Percentiles rank a stretch among this genome's conserved stretches.
Conservation (phyloP, 1,140 invertebrate genomes). For the Ceratosolen solmsi region DNA sequence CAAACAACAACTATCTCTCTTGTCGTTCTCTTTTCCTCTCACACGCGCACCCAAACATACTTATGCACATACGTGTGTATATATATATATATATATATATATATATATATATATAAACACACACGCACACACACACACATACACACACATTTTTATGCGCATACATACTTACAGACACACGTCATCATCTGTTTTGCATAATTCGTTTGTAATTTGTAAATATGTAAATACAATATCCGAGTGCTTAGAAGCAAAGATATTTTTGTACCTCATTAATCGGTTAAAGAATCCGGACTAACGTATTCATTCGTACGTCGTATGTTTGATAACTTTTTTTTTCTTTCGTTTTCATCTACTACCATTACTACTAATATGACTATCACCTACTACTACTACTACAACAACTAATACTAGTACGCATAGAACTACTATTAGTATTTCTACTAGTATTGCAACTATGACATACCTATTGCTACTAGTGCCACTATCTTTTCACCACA, state of each 20-base stretch:
- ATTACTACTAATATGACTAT: no score
- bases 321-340: background rate
- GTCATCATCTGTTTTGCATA: constrained; percentile 15
- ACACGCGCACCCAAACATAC: background rate
- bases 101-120: no score
- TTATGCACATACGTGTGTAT: background rate
- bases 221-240: constrained; percentile 53
- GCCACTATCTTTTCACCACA: constrained; percentile 14
- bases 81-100: no score
- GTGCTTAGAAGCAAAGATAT: constrained; percentile 49
- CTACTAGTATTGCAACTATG: no score
- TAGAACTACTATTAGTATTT: no score
- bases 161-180: background rate
- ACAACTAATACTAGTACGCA: no score
- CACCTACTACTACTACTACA: no score
- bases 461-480: no score
- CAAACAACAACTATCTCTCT: background rate
- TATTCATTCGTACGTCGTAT: constrained; percentile 5
- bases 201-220: constrained; percentile 50
- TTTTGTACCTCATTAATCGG: constrained; percentile 48
- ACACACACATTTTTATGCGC: background rate
- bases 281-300: constrained; percentile 30
- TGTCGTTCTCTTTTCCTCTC: background rate
- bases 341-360: no score
- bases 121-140: background rate